These are phyloP conservation scores for Strigamia transsilvanica DNA, from an alignment of 2,888 invertebrate genomes.

Conservation along the genomic window DNA sequence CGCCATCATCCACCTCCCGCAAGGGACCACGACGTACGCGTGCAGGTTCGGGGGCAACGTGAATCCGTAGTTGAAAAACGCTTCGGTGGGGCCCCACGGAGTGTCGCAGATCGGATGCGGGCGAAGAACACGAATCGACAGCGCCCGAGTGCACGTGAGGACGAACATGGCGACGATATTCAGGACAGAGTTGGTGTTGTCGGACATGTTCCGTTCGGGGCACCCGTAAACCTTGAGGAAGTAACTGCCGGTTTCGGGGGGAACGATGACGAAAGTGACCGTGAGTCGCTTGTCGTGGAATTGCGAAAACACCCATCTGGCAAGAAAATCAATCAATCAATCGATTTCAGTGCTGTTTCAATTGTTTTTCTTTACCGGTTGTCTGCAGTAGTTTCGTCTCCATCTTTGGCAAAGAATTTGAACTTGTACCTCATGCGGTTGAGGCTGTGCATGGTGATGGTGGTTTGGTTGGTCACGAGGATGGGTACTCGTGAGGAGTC, in stretches of 20 bases:
- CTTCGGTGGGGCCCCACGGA: conserved; percentile 61
- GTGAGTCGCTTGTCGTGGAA: conserved; percentile 60
- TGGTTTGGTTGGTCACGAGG: conserved; percentile 59
- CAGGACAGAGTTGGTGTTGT: conserved; percentile 58
- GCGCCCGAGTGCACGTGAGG: conserved; percentile 58
- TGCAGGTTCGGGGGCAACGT: conserved; percentile 59
- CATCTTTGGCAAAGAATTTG: conserved; percentile 60
- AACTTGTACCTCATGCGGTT: conserved; percentile 61
- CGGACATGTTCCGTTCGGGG: conserved; percentile 59
- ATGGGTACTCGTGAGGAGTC: conserved; percentile 59
- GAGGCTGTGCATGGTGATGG: conserved; percentile 59
- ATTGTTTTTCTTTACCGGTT: conserved; percentile 58
- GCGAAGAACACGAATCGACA: conserved; percentile 58
- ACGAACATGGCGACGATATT: conserved; percentile 60
- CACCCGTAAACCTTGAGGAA: conserved; percentile 64
- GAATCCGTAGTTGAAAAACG: conserved; percentile 60
- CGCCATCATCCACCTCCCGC: conserved; percentile 59
- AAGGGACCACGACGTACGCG: conserved; percentile 60
- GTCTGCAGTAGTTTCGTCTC: conserved; percentile 59
- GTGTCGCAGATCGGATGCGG: conserved; percentile 60
- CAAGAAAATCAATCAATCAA: background rate
- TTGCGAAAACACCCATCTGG: conserved; percentile 58
- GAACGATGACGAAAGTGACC: conserved; percentile 63
- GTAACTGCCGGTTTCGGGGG: conserved; percentile 64
- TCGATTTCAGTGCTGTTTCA: too few relatives aligned